Evolutionary conservation across 2,888 invertebrate species (phyloP).

Genomic region (Temnothorax ravouxi): DNA sequence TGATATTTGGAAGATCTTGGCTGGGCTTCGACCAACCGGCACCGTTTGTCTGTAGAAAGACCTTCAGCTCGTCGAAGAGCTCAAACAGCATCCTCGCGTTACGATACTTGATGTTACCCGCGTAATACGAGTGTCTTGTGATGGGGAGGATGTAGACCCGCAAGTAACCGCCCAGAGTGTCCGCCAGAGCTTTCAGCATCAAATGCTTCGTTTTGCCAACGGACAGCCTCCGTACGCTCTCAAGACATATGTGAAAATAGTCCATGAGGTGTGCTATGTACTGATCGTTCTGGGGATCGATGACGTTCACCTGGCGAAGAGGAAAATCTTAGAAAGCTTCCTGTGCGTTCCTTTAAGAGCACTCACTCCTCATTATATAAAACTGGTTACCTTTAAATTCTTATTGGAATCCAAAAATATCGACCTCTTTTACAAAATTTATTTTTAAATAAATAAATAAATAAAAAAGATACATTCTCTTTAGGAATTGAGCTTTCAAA

Average conservation of each 20-base stretch:
- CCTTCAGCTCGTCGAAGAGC: constrained; percentile 88
- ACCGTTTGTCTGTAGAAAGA: constrained; percentile 88
- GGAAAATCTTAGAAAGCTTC: constrained; percentile 25
- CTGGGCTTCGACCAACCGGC: constrained; percentile 87
- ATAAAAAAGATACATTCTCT: not conserved
- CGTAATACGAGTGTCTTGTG: constrained; percentile 89
- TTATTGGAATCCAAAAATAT: not conserved
- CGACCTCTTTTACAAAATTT: not conserved
- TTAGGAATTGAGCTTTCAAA: not conserved
- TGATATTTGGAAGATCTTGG: constrained; percentile 56
- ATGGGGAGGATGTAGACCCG: constrained; percentile 89
- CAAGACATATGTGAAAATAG: constrained; percentile 82
- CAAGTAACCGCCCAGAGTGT: constrained; percentile 89
- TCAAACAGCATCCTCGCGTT: constrained; percentile 88
- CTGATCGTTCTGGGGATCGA: constrained; percentile 79
- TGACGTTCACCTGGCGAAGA: constrained; percentile 75
- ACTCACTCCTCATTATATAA: not conserved
- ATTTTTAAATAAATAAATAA: not conserved
- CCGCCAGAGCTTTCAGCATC: constrained; percentile 86
- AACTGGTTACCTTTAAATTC: not conserved
- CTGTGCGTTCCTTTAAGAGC: not conserved
- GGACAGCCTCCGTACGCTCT: constrained; percentile 79
- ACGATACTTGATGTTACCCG: constrained; percentile 88
- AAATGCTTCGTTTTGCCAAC: constrained; percentile 81
- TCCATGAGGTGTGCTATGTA: constrained; percentile 82